Evolutionary conservation across 2,797 vertebrate genomes (phyloP), one percentile per base, ranked within the genome.

Genomic region (Novumbra hubbsi): DNA sequence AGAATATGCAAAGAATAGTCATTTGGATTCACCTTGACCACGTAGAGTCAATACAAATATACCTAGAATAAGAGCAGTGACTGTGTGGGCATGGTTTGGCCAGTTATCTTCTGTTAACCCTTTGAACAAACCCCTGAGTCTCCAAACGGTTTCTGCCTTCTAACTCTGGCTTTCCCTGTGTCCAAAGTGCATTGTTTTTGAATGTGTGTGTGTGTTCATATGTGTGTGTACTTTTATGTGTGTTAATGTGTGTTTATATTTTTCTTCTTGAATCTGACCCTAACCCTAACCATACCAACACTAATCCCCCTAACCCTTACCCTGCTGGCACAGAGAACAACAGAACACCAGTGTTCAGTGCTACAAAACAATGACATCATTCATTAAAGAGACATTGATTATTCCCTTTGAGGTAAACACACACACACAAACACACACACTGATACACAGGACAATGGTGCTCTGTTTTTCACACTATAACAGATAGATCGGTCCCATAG

Each of bases 361-460:
- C 16, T 34, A 19, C 50, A 48, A 71, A 70, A 84, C 82, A 86
- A 80, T 84, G 75, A 80, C 72, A 81, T 81, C 80, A 81, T 87
- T 84, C 80, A 82, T 78, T 75, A 78, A 76, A 72, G 41, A 73
- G 70, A 71, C 81, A 83, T 80, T 66, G 76, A 82, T 84, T 77
- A 45, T 45, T 81, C 71, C 73, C 69, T 72, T 74, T 72, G 60
- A 84, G 73, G 76, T 80, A 80, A 77, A 79, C 73, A 67, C 76
- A 66, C 77, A 72, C 67, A 62, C 76, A 49, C 60, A 30, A 48
- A 30, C 32, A 49, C 17, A 28, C 41, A 8, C 34, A 38, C 7
- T 4, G 1, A 45, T 45, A 8, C 41, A 8, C 41, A 45, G 50
- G 68, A 91, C 82, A 90, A 88, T 86, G 80, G 68, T 62, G 52